These are phyloP conservation scores for Ptyas mucosa DNA, from an alignment of 2,113 vertebrate genomes.

Conservation along the genomic window DNA sequence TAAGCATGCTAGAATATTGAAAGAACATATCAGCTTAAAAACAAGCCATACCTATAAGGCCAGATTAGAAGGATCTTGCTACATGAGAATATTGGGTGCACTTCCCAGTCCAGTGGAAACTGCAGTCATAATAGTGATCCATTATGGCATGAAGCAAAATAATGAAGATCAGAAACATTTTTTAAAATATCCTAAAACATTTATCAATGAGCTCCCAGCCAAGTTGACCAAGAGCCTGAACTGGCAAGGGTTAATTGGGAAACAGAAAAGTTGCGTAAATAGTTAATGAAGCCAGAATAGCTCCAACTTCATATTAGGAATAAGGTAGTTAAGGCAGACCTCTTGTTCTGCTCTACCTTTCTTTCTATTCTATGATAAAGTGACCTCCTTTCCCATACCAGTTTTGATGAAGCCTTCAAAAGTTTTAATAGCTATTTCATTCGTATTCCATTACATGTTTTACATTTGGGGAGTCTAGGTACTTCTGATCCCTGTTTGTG, in stretches of 20 bases:
- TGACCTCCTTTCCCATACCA: not conserved
- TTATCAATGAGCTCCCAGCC: not conserved
- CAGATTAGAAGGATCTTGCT: not conserved
- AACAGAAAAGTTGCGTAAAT: not conserved
- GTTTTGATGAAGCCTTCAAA: not conserved
- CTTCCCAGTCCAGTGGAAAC: not conserved
- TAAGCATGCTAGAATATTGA: not conserved
- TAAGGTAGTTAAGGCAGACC: not conserved
- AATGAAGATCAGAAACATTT: not conserved
- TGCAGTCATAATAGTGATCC: not conserved
- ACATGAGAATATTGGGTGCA: not conserved
- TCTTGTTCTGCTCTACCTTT: not conserved
- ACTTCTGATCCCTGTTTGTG: not conserved
- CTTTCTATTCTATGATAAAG: not conserved
- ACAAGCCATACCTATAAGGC: not conserved
- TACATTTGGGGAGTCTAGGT: not conserved
- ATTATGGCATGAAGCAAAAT: not conserved
- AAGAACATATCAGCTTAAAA: not conserved
- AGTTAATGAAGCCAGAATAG: not conserved
- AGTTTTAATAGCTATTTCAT: not conserved
- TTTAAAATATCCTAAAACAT: not conserved
- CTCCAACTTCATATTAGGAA: not conserved
- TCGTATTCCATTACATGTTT: not conserved
- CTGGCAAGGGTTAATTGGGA: not conserved
- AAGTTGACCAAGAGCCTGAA: not conserved